phyloP scores from a whole-genome alignment of 1,140 invertebrate genomes.

The Popillia japonica region DNA sequence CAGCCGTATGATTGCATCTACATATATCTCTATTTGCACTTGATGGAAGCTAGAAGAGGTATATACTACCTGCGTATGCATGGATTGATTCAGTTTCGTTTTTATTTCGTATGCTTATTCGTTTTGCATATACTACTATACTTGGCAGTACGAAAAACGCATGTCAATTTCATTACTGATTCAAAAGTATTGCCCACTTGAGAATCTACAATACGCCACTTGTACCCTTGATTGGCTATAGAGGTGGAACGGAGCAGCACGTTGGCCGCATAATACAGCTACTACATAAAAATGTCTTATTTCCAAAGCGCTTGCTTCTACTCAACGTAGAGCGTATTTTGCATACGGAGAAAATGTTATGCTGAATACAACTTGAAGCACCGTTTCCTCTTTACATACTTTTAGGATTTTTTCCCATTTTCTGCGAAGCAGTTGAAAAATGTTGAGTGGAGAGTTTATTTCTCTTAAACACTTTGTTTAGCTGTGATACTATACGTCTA shows the following conservation, averaged over 20 bases:
- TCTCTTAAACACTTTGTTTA: neutral
- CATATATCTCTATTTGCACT: neutral
- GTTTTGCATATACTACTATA: neutral
- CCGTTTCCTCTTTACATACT: neutral
- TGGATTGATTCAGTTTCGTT: neutral
- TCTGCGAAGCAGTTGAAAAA: neutral
- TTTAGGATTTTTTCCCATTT: too few relatives aligned
- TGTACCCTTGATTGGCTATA: slow-evolving; percentile 35
- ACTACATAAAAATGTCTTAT: slow-evolving; percentile 33
- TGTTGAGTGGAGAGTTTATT: neutral
- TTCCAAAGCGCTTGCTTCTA: slow-evolving; percentile 11
- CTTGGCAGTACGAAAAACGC: slow-evolving; percentile 29
- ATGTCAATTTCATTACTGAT: slow-evolving; percentile 41
- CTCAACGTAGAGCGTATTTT: slow-evolving; percentile 15
- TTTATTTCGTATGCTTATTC: neutral
- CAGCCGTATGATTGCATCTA: neutral
- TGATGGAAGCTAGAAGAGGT: neutral
- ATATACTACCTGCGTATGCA: neutral
- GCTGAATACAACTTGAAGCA: neutral
- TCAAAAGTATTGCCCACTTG: slow-evolving; percentile 39
- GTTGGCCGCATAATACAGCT: neutral
- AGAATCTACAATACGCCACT: slow-evolving; percentile 35
- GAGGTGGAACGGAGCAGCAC: neutral
- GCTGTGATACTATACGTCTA: neutral
- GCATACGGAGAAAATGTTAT: slow-evolving; percentile 35